These are phyloP conservation scores for Nasonovia ribisnigri DNA, from an alignment of 2,888 invertebrate species.

Conservation along the genomic window DNA sequence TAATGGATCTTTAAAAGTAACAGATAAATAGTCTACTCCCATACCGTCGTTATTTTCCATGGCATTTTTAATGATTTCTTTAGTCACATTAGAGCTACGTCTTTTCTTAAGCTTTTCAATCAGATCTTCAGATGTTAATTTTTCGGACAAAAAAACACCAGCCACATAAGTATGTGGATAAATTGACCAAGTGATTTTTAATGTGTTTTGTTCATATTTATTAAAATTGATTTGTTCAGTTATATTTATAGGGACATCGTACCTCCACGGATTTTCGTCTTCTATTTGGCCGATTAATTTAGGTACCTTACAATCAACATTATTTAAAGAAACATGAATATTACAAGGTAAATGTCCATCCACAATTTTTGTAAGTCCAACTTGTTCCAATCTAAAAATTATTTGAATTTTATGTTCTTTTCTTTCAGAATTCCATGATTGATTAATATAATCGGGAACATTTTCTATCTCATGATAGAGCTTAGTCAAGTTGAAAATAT, in stretches of 20 bases:
- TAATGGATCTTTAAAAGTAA: conserved; percentile 94
- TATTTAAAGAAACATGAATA: conserved; percentile 43
- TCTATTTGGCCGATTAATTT: no score
- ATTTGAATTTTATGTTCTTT: conserved; percentile 57
- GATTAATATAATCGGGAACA: conserved; percentile 17
- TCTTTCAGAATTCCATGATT: conserved; percentile 43
- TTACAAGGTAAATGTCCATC: conserved; percentile 47
- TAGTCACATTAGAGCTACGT: conserved; percentile 14
- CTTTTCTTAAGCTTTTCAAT: conserved; percentile 44
- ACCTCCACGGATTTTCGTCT: no score
- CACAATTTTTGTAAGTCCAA: conserved; percentile 8
- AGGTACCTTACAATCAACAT: conserved; percentile 33
- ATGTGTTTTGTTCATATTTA: conserved; percentile 24
- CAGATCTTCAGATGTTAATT: conserved; percentile 32
- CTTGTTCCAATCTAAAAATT: conserved; percentile 47
- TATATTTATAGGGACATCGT: conserved; percentile 53
- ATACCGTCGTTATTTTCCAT: conserved; percentile 93
- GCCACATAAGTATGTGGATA: conserved; percentile 42
- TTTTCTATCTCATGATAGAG: conserved; percentile 2
- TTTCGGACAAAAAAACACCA: conserved; percentile 45
- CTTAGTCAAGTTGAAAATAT: conserved; percentile 16
- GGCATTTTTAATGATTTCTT: conserved; percentile 53
- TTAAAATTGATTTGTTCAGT: conserved; percentile 47
- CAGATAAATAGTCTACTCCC: conserved; percentile 92
- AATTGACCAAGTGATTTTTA: conserved; percentile 36